Conservation (phyloP, 2,797 vertebrate genomes). For the Nannoperca obscura region DNA sequence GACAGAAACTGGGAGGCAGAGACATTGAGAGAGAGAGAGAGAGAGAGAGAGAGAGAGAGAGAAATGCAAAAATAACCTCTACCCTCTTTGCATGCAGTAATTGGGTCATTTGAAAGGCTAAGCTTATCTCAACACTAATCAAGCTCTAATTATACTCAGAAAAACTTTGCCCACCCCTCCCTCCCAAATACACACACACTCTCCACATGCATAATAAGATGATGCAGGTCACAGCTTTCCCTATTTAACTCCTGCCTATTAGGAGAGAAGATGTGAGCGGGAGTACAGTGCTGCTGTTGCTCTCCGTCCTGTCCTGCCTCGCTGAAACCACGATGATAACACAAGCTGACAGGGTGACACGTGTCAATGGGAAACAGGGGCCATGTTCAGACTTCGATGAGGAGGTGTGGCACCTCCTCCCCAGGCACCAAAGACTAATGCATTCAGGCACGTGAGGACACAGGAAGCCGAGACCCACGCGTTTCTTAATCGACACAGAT, state of each 20-base stretch:
- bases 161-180: conserved; percentile 70
- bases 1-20: conserved; percentile 19
- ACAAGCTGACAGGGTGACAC: conserved; percentile 39
- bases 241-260: conserved; percentile 69
- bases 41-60: conserved; percentile 12
- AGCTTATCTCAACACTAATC: conserved; percentile 83
- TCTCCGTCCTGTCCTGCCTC: conserved; percentile 16
- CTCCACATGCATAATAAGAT: conserved; percentile 66
- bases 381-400: conserved; percentile 29
- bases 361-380: conserved; percentile 40
- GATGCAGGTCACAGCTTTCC: conserved; percentile 72
- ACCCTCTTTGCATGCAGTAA: conserved; percentile 78
- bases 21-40: not conserved
- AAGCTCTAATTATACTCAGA: conserved; percentile 78
- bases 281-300: conserved; percentile 21
- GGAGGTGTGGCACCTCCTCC: conserved; percentile 40
- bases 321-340: conserved; percentile 29
- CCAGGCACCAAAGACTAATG: conserved; percentile 32
- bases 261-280: conserved; percentile 49
- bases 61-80: conserved; percentile 74
- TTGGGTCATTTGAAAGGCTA: conserved; percentile 84
- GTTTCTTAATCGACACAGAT: not conserved
- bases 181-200: conserved; percentile 15
- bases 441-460: conserved; percentile 31
- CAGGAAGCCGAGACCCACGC: not conserved